Conservation (phyloP, 2,888 invertebrate species). For the Conistra vaccinii region DNA sequence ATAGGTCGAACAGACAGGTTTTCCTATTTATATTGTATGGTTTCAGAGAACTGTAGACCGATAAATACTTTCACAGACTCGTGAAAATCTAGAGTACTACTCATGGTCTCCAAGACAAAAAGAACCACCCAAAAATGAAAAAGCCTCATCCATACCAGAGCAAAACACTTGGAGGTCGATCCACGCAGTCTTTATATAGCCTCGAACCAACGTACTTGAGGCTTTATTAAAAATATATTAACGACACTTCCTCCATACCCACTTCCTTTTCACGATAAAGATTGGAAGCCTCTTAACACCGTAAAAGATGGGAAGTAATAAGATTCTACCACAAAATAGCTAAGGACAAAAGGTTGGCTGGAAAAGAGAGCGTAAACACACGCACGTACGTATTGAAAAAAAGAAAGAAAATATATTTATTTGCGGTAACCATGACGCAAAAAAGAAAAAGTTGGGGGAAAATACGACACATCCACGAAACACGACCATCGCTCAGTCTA, state of each 20-base stretch:
- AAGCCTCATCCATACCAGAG: neutral
- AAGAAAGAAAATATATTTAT: too few species aligned
- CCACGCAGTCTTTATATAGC: neutral
- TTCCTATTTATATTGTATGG: neutral
- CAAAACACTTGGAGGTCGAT: conserved; percentile 26
- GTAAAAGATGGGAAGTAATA: conserved; percentile 25
- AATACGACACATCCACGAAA: too few species aligned
- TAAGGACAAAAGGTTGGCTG: neutral
- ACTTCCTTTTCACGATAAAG: conserved; percentile 8
- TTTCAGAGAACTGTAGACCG: neutral
- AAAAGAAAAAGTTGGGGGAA: too few species aligned
- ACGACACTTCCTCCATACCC: conserved; percentile 2
- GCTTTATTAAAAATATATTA: conserved; percentile 32
- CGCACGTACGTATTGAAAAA: too few species aligned
- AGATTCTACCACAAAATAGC: neutral
- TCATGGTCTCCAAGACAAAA: neutral
- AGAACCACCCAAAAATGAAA: neutral
- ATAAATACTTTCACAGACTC: too few species aligned
- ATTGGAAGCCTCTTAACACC: conserved; percentile 28
- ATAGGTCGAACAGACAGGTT: too few species aligned
- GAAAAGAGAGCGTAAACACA: too few species aligned
- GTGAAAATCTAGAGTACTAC: neutral
- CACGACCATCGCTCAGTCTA: too few species aligned
- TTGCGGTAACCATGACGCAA: too few species aligned
- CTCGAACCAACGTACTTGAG: conserved; percentile 19